Base-by-base conservation (phyloP, 2,797 vertebrate species). In the Psittacula echo region DNA sequence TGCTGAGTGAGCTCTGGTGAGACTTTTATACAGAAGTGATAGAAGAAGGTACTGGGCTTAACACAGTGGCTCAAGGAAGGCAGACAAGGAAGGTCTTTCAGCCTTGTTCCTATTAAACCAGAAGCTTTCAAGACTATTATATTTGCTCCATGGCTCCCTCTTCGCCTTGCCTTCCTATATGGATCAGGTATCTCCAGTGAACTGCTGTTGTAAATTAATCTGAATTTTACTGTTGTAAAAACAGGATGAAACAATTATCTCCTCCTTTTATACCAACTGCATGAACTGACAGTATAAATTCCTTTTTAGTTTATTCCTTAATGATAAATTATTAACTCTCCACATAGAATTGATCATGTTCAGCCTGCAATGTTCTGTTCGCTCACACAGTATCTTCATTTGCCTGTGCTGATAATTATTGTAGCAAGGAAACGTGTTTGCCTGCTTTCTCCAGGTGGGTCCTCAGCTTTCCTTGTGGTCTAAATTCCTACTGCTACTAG, bases 1-100 rank as follows among this genome's bases (percentile, higher is more conserved):
- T 84, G 91, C 83, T 61, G 91, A 86, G 67, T 8, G 83, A 95
- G 79, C 39, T 83, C 66, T 91, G 68, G 53, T 89, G 91, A 92
- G 85, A 88, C 75, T 94, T 91, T 85, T 71, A 58, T 21, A 66
- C 50, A 67, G 21, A 47, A 47, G 60, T 5, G 62, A 50, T 11
- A 68, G 82, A 91, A 83, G 62, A 85, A 95, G 21, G 51, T 68
- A 22, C 51, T 81, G 80, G 41, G 71, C 29, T 95, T 88, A 90
- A 73, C 34, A 30, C 26, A 41, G 79, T 45, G 83, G 84, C 71
- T 87, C 74, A 86, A 93, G 65, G 32, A 34, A 87, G 48, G 53
- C 39, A 83, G 75, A 44, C 0, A 3, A 64, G 48, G 58, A 86
- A 85, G 51, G 4, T 74, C 54, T 91, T 66, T 47, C 65, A 75